These are phyloP conservation scores for Tautogolabrus adspersus DNA, from an alignment of 2,113 vertebrate species.

Conservation along the genomic window DNA sequence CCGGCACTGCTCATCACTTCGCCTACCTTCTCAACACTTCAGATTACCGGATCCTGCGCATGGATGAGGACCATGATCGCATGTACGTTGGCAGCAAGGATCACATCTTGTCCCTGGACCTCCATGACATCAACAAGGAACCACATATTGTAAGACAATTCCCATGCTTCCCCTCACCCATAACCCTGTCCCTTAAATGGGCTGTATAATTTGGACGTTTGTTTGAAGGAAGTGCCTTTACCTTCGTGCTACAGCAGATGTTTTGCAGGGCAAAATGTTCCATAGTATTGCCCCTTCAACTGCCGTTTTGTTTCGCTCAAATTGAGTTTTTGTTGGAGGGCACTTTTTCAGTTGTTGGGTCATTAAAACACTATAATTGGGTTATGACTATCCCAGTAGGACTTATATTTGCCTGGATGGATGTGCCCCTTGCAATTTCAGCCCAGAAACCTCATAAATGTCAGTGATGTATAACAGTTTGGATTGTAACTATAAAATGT, in stretches of 20 bases:
- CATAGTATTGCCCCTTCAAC: slow-evolving; percentile 9
- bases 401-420: slow-evolving; percentile 62
- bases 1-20: slow-evolving; percentile 94
- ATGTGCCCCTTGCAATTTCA: slow-evolving; percentile 57
- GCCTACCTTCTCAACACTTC: slow-evolving; percentile 95
- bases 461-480: slow-evolving; percentile 55
- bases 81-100: slow-evolving; percentile 99
- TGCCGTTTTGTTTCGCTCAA: slow-evolving; percentile 33
- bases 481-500: slow-evolving; percentile 60
- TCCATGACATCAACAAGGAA: slow-evolving; percentile 98
- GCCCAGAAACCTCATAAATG: slow-evolving; percentile 53
- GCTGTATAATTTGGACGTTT: slow-evolving; percentile 6
- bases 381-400: slow-evolving; percentile 57
- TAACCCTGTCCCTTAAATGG: slow-evolving; percentile 1
- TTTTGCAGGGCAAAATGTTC: slow-evolving; percentile 18
- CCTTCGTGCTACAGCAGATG: slow-evolving; percentile 14
- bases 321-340: slow-evolving; percentile 50
- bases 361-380: slow-evolving; percentile 63
- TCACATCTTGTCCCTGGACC: slow-evolving; percentile 94
- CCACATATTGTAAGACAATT: slow-evolving; percentile 93
- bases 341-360: slow-evolving; percentile 27
- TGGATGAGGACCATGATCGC: slow-evolving; percentile 98
- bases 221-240: slow-evolving; percentile 31
- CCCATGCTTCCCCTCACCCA: background rate
- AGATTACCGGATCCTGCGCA: slow-evolving; percentile 94